Evolutionary conservation across 1,140 invertebrate genomes (phyloP).

Genomic region (Trichonephila clavata): DNA sequence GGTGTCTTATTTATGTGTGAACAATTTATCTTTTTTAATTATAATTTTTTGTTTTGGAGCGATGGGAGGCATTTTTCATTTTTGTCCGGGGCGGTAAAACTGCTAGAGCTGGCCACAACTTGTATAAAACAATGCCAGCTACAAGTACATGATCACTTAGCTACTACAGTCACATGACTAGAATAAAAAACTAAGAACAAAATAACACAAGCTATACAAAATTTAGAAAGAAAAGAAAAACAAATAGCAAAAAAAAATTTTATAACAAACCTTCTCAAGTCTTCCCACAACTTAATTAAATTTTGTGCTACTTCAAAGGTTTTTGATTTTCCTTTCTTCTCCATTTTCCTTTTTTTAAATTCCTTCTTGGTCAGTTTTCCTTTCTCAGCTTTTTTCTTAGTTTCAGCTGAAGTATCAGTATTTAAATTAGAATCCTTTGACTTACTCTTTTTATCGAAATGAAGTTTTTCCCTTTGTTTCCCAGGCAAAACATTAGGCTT

Average conservation of each 20-base stretch:
- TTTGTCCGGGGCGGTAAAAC: too few species aligned
- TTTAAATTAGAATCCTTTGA: background rate
- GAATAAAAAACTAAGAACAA: too few species aligned
- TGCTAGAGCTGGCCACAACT: too few species aligned
- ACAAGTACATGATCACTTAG: too few species aligned
- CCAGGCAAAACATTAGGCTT: slow-evolving; percentile 76
- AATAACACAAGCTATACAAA: too few species aligned
- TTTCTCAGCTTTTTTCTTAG: background rate
- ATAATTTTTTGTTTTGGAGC: too few species aligned
- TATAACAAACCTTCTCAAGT: slow-evolving; percentile 81
- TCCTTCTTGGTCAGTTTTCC: slow-evolving; percentile 9
- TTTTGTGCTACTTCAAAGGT: slow-evolving; percentile 85
- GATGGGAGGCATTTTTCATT: too few species aligned
- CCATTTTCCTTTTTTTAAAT: slow-evolving; percentile 18
- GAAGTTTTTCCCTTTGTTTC: slow-evolving; percentile 78
- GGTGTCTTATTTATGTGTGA: too few species aligned
- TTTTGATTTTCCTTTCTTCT: slow-evolving; percentile 77
- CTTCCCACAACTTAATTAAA: slow-evolving; percentile 90
- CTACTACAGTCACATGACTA: too few species aligned
- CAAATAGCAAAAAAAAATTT: background rate
- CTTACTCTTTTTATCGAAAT: slow-evolving; percentile 41
- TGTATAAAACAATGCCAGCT: too few species aligned
- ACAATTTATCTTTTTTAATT: too few species aligned
- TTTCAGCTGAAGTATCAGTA: background rate
- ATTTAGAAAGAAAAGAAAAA: background rate